Evolutionary conservation across 2,113 vertebrate species (phyloP), one percentile per base, ranked within the genome.

Genomic region (Marcusenius ussheri): DNA sequence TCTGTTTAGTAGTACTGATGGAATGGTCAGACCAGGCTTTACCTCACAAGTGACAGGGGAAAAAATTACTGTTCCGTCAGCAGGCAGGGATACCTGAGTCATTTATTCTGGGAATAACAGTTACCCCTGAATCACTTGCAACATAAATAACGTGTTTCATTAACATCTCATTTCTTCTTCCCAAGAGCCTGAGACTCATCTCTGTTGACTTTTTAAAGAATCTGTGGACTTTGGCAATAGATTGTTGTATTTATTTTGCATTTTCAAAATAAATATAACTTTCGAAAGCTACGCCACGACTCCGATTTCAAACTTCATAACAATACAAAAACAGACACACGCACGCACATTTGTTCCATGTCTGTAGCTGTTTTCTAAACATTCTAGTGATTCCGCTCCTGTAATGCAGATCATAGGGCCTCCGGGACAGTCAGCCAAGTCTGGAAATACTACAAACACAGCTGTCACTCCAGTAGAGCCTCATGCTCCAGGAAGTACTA

Each of bases 1-100:
- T 50, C 70, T 85, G 87, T 49, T 86, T 88, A 53, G 89, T 62
- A 91, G 89, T 70, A 70, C 47, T 90, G 88, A 91, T 27, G 91
- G 74, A 35, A n/a, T 84, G 47, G 42, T 85, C 87, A 88, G 90
- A 90, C 47, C 1, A 35, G 46, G 88, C 83, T 89, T 87, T 50
- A 84, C 66, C 87, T 83, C 85, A 70, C 27, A 88, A 42, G 19
- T 83, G 84, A 66, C 45, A 15, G 49, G 15, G 83, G 47, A 35
- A 1, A 35, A 53, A 5, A 17, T 19, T 45, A 86, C 90, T 88
- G 74, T 53, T 74, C 24, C 84, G 53, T 88, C 31, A 88, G 80
- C 42, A 88, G 35, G 11, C 35, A 19, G 9, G 83, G 58, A 86
- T 51, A 77, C 85, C 21, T 90, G 87, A 92, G 46, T 90, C 84